Percentiles rank a stretch among this genome's conserved stretches.
These are phyloP conservation scores for Sus scrofa DNA, from an alignment of 2,113 vertebrate genomes.

Conservation along the genomic window T2T-Sscrofa CM000812.6:22524001-22524500, in stretches of 20 bases:
- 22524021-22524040: too few species aligned
- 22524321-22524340: neutral
- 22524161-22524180: neutral
- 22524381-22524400: neutral
- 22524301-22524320: neutral
- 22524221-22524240: neutral
- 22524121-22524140: neutral
- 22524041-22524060: too few species aligned
- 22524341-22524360: neutral
- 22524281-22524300: constrained; percentile 31
- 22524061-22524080: too few species aligned
- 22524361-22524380: neutral
- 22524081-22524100: too few species aligned
- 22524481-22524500: neutral
- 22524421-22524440: neutral
- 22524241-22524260: neutral
- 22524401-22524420: neutral
- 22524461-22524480: neutral
- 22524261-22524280: neutral
- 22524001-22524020: too few species aligned
- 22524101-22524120: too few species aligned
- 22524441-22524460: neutral
- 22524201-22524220: neutral
- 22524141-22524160: neutral
- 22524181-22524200: neutral